A percentile compares a stretch with the other conserved stretches of the same genome.
Evolutionary conservation across 2,888 invertebrate genomes (phyloP).

Genomic region (Limnephilus marmoratus): DNA sequence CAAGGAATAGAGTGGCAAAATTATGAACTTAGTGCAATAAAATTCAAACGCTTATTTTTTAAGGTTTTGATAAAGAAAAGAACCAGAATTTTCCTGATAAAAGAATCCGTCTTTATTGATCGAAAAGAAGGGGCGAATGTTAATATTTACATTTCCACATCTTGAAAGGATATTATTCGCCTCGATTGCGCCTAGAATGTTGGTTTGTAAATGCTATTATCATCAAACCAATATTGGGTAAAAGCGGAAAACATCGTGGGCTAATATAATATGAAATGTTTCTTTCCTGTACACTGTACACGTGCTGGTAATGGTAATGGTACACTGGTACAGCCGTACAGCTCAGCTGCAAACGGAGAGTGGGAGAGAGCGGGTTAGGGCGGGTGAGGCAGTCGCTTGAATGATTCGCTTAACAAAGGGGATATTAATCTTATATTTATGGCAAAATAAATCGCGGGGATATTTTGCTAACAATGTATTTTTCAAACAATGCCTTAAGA

Average conservation of each 20-base stretch:
- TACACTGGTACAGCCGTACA: not conserved
- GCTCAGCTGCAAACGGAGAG: conserved; percentile 5
- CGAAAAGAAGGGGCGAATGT: not conserved
- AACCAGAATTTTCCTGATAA: not conserved
- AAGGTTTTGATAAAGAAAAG: not conserved
- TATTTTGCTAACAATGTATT: conserved; percentile 60
- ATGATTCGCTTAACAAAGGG: conserved; percentile 59
- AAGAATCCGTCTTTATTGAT: not conserved
- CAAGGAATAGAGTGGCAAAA: no score
- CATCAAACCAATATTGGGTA: not conserved
- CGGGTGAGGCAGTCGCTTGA: conserved; percentile 56
- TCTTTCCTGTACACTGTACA: not conserved
- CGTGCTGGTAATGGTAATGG: no score
- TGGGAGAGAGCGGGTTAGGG: not conserved
- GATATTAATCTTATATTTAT: conserved; percentile 64
- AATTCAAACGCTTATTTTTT: not conserved
- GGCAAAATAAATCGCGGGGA: conserved; percentile 58
- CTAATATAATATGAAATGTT: conserved; percentile 10
- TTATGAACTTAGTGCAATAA: not conserved
- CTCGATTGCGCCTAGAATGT: not conserved
- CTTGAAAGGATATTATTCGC: not conserved
- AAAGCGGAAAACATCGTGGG: conserved; percentile 21
- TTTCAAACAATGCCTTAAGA: conserved; percentile 53
- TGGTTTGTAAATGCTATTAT: not conserved
- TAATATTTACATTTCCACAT: not conserved